These are phyloP conservation scores for Alcedo atthis DNA, from an alignment of 2,797 vertebrate genomes.

Conservation along the genomic window DNA sequence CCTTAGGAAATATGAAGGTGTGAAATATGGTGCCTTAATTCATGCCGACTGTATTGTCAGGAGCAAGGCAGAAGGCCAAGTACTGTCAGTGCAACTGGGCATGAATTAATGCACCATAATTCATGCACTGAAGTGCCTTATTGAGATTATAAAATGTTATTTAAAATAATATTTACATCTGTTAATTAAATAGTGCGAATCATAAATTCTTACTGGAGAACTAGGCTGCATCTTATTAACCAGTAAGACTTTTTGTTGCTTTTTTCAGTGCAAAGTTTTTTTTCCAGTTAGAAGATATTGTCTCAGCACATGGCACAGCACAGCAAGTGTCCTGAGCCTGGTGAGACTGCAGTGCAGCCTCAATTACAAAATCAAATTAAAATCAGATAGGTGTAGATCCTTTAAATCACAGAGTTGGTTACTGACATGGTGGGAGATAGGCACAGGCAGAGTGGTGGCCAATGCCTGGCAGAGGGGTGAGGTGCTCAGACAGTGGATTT, in stretches of 20 bases:
- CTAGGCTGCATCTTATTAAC: slow-evolving; percentile 5
- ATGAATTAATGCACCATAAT: slow-evolving; percentile 53
- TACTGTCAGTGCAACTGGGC: slow-evolving; percentile 50
- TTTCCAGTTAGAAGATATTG: background rate
- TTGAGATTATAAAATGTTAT: slow-evolving; percentile 49
- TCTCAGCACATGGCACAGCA: background rate
- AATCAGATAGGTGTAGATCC: background rate
- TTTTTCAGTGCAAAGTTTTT: background rate
- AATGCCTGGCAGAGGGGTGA: background rate
- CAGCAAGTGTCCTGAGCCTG: background rate
- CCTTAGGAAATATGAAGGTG: slow-evolving; percentile 45
- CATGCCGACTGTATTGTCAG: slow-evolving; percentile 38
- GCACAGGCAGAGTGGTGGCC: background rate
- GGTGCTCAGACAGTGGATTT: background rate
- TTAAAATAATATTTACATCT: slow-evolving; percentile 69
- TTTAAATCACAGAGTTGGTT: background rate
- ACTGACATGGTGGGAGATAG: background rate
- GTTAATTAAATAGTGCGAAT: slow-evolving; percentile 54
- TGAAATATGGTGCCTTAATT: slow-evolving; percentile 62
- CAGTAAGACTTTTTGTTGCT: background rate
- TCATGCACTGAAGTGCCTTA: slow-evolving; percentile 41
- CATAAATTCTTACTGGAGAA: slow-evolving; percentile 39
- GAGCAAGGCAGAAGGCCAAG: slow-evolving; percentile 58
- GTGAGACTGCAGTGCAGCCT: background rate
- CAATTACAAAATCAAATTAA: background rate